Evolutionary conservation across 1,140 invertebrate species (phyloP).

Genomic region (Chironomus striatipennis): DNA sequence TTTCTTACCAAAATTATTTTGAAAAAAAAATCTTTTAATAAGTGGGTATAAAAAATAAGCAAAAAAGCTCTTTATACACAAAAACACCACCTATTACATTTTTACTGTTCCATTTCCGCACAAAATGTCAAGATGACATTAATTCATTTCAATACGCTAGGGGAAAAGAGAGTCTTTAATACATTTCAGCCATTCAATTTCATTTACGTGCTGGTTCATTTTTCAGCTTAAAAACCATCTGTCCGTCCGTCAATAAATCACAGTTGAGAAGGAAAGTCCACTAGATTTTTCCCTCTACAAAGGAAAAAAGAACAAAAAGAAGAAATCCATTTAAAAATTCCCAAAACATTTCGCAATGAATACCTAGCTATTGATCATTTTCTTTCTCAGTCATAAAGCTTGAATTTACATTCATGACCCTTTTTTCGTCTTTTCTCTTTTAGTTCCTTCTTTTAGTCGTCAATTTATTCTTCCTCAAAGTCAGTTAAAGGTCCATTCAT

Average conservation of each 20-base stretch:
- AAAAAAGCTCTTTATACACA: too few relatives aligned
- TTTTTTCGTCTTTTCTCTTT: neutral
- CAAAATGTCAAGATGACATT: too few relatives aligned
- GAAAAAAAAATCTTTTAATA: too few relatives aligned
- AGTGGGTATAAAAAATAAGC: too few relatives aligned
- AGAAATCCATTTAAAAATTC: constrained; percentile 2
- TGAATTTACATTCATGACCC: constrained; percentile 1
- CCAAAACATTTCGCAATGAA: neutral
- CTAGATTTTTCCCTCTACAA: neutral
- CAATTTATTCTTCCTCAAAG: neutral
- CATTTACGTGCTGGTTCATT: too few relatives aligned
- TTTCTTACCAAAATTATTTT: too few relatives aligned
- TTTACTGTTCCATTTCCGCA: too few relatives aligned
- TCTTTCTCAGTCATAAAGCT: neutral
- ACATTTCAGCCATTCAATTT: too few relatives aligned
- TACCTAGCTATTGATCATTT: constrained; percentile 1
- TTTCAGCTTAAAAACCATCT: too few relatives aligned
- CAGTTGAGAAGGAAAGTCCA: neutral
- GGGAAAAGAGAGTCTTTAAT: too few relatives aligned
- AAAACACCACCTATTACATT: too few relatives aligned
- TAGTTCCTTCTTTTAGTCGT: neutral
- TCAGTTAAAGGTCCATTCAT: neutral
- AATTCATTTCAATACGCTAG: too few relatives aligned
- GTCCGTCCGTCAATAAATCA: neutral
- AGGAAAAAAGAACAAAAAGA: neutral